phyloP scores from a whole-genome alignment of 2,113 vertebrate genomes.

The Stigmatopora nigra region DNA sequence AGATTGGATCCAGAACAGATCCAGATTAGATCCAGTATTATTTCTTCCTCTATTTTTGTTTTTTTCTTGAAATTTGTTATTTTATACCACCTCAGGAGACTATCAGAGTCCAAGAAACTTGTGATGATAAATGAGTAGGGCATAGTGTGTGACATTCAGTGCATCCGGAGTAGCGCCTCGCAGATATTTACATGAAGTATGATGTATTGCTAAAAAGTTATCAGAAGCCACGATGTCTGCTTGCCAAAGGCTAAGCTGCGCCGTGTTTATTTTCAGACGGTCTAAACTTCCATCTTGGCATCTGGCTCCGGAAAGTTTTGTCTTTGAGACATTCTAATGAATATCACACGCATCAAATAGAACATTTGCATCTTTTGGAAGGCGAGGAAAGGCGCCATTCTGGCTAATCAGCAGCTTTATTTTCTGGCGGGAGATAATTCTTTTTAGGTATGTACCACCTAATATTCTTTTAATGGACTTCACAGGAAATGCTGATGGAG shows the following conservation, averaged over 20 bases:
- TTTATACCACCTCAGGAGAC: too few species aligned
- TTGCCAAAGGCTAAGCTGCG: neutral
- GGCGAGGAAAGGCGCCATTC: constrained; percentile 24
- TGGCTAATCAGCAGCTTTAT: constrained; percentile 25
- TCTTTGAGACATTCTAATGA: constrained; percentile 33
- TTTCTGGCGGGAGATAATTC: constrained; percentile 23
- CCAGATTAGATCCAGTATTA: too few species aligned
- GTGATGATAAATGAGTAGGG: too few species aligned
- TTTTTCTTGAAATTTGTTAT: too few species aligned
- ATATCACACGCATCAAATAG: constrained; percentile 26
- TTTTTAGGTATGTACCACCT: constrained; percentile 31
- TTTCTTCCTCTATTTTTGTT: too few species aligned
- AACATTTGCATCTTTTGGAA: constrained; percentile 16
- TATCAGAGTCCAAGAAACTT: too few species aligned
- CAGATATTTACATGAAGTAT: neutral
- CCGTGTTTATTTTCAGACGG: constrained; percentile 8
- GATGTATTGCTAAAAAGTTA: neutral
- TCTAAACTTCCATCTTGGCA: constrained; percentile 19
- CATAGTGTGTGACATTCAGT: too few species aligned
- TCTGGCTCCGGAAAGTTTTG: constrained; percentile 18
- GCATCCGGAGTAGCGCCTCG: too few species aligned
- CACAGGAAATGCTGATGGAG: constrained; percentile 52
- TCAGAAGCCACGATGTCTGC: neutral
- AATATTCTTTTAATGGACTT: constrained; percentile 64
- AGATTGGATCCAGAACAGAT: too few species aligned